These are phyloP conservation scores for Heterotilapia buettikoferi DNA, from an alignment of 2,113 vertebrate genomes.

Conservation along the genomic window DNA sequence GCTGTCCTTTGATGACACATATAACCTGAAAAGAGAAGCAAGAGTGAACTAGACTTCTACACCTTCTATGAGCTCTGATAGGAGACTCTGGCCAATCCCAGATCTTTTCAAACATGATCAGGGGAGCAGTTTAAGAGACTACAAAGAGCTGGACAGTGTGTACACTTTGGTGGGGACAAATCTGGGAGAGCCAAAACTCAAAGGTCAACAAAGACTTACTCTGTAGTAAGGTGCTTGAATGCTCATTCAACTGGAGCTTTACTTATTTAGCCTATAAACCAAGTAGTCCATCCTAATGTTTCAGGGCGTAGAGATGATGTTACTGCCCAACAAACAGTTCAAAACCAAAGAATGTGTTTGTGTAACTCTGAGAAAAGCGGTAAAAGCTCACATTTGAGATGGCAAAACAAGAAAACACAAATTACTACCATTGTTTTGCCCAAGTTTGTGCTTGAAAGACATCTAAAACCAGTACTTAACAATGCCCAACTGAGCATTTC, in stretches of 20 bases:
- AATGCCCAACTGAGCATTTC: background rate
- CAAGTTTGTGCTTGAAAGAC: background rate
- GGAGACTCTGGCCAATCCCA: background rate
- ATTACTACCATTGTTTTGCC: background rate
- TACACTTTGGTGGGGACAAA: background rate
- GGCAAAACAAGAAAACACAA: background rate
- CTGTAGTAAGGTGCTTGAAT: background rate
- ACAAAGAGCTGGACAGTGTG: background rate
- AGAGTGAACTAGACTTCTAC: background rate
- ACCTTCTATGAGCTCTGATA: background rate
- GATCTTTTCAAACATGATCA: background rate
- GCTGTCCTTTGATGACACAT: slow-evolving; percentile 71
- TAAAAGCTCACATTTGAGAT: background rate
- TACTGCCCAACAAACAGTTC: background rate
- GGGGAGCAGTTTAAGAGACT: background rate
- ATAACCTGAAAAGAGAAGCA: slow-evolving; percentile 75
- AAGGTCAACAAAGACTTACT: background rate
- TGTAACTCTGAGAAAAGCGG: background rate
- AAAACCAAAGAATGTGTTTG: background rate
- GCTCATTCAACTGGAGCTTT: background rate
- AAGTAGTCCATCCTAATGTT: background rate
- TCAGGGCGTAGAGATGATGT: background rate
- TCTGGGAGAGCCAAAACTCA: background rate
- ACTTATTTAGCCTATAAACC: background rate
- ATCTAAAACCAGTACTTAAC: background rate